Evolutionary conservation across 1,140 invertebrate genomes (phyloP), one percentile per base, ranked within the genome.

Genomic region (Drosophila tani): DNA sequence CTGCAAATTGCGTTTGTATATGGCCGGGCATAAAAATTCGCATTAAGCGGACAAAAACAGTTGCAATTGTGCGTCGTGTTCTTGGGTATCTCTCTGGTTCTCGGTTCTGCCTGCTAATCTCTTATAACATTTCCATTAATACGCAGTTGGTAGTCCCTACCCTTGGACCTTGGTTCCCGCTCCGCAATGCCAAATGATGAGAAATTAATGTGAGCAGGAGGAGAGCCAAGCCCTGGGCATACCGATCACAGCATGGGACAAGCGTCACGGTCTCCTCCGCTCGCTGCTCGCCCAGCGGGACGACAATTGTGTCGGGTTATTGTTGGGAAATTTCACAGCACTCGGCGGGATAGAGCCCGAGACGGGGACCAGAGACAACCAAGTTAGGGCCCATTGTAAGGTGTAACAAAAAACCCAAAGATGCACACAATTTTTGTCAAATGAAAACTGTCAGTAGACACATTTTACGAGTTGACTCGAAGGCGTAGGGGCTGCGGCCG

Each of bases 81-180:
- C 59, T 60, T 50, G 49, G 38, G 43, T 24, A 59, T 46, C 67
- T 71, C 62, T 57, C 11, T 65, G 24, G 38, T 41, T 53, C 43
- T 60, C 15, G 67, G 38, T 65, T 58, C 47, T 78, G 66, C 77
- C 80, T 83, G 77, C 68, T 90, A 90, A 90, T 90, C 85, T 85
- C 68, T 75, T 90, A 75, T 90, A 90, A 90, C 85, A 84, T 82
- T 81, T 90, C 79, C 85, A 90, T 90, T 90, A 90, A 90, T 90
- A 85, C 85, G 68, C 85, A 85, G 85, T 78, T 77, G 83, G 83
- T 79, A 82, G 85, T 81, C 78, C 59, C 57, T 53, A 29, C n/a
- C 14, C 35, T 56, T 40, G 40, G 6, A 24, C 35, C 51, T 14
- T 3, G 32, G 32, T 74, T 49, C 57, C n/a, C 60, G 4, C 17